A percentile compares a stretch with the other conserved stretches of the same genome.
These are phyloP conservation scores for Ganaspis sp. DNA, from an alignment of 1,140 invertebrate species.

Conservation along the genomic window DNA sequence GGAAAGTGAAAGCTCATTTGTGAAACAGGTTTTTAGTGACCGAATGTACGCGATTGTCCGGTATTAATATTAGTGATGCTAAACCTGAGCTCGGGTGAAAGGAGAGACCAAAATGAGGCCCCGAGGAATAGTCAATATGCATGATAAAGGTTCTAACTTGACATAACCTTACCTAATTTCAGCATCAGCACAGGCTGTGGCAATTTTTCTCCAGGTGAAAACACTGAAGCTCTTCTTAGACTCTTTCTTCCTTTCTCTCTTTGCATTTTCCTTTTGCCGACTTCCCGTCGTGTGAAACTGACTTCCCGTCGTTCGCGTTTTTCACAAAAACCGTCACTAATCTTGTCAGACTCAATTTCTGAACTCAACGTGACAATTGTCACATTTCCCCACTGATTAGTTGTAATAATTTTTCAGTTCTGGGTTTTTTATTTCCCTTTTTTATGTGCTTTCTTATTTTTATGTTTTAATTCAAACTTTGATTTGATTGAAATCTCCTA, in stretches of 20 bases:
- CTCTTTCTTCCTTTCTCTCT: not conserved
- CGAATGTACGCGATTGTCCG: constrained; percentile 34
- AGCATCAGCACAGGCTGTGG: not conserved
- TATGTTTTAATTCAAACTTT: no score
- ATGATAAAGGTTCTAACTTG: not conserved
- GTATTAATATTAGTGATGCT: constrained; percentile 39
- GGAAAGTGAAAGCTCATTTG: constrained; percentile 62
- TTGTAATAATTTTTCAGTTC: no score
- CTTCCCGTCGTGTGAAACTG: not conserved
- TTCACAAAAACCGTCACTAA: not conserved
- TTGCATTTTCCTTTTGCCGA: not conserved
- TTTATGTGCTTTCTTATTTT: no score
- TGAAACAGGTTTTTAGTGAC: constrained; percentile 49
- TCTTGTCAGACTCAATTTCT: not conserved
- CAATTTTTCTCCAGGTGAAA: not conserved
- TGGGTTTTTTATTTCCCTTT: no score
- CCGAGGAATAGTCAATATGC: not conserved
- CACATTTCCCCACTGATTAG: no score
- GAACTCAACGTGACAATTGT: no score
- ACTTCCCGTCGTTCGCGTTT: not conserved
- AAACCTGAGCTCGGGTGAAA: not conserved
- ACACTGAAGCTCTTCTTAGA: not conserved
- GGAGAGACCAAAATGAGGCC: not conserved
- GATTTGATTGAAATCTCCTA: no score
- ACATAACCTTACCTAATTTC: constrained; percentile 18